A percentile compares a stretch with the other conserved stretches of the same genome.
These are phyloP conservation scores for Acanthopagrus latus DNA, from an alignment of 2,797 vertebrate genomes.

Conservation along the genomic window DNA sequence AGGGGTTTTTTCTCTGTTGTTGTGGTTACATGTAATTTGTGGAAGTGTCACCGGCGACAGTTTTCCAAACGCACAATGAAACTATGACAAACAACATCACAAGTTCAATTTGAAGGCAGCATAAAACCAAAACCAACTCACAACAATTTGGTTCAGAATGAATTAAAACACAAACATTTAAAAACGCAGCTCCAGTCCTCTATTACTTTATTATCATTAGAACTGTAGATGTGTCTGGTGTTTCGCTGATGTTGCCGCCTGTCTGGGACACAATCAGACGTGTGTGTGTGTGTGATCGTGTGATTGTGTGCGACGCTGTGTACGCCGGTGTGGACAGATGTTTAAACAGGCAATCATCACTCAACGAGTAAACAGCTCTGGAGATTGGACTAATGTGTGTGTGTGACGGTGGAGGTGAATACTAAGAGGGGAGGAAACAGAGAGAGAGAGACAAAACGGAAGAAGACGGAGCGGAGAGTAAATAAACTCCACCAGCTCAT, in stretches of 20 bases:
- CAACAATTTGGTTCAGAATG: slow-evolving; percentile 11
- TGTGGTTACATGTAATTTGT: background rate
- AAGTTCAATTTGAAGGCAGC: background rate
- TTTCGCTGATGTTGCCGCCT: slow-evolving; percentile 1
- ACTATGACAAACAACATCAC: background rate
- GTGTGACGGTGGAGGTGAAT: slow-evolving; percentile 59
- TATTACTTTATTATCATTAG: background rate
- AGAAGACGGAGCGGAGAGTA: slow-evolving; percentile 29
- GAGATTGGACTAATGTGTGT: slow-evolving; percentile 55
- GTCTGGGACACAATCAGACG: slow-evolving; percentile 34
- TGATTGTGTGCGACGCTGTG: slow-evolving; percentile 32
- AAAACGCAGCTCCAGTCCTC: background rate
- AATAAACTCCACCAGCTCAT: slow-evolving; percentile 59
- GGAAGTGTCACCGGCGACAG: too few relatives aligned
- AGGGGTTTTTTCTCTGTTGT: background rate
- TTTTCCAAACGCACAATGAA: background rate
- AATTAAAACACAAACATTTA: background rate
- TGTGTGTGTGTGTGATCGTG: background rate
- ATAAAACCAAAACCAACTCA: background rate
- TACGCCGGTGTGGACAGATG: slow-evolving; percentile 60
- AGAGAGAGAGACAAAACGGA: slow-evolving; percentile 49
- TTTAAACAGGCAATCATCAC: slow-evolving; percentile 77
- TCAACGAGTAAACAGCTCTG: slow-evolving; percentile 70
- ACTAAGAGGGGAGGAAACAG: slow-evolving; percentile 46
- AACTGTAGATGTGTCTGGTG: slow-evolving; percentile 19